Conservation (phyloP, 2,113 vertebrate species). For the Poecilia latipinna region DNA sequence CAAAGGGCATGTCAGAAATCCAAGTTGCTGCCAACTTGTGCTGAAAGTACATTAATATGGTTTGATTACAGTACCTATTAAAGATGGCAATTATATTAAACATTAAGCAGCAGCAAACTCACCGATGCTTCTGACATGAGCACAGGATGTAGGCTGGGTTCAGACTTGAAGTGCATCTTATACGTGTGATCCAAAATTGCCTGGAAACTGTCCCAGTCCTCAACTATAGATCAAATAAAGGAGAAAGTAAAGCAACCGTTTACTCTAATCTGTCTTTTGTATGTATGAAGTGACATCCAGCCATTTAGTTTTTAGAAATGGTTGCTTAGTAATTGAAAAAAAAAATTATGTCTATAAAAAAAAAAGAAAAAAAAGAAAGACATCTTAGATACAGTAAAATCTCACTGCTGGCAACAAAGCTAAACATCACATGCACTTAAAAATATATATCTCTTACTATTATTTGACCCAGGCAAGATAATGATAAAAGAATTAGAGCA, state of each 20-base stretch:
- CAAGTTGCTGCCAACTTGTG: background rate
- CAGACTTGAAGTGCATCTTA: slow-evolving; percentile 98
- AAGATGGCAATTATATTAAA: background rate
- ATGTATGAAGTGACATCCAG: background rate
- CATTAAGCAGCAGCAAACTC: slow-evolving; percentile 59
- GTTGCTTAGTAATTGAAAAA: no score
- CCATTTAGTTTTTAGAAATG: background rate
- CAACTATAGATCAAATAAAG: slow-evolving; percentile 82
- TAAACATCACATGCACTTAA: background rate
- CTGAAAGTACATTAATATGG: background rate
- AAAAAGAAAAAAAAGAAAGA: background rate
- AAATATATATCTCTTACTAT: background rate
- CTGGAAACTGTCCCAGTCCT: slow-evolving; percentile 99
- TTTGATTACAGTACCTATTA: background rate
- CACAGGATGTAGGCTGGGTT: slow-evolving; percentile 95
- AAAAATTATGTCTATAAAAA: background rate
- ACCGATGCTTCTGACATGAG: slow-evolving; percentile 99
- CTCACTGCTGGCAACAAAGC: background rate
- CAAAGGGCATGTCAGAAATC: slow-evolving; percentile 3
- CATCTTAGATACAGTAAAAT: background rate
- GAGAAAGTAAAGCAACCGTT: slow-evolving; percentile 2
- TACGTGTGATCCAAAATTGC: slow-evolving; percentile 98
- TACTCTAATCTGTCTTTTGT: background rate
- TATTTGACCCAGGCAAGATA: background rate
- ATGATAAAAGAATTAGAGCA: slow-evolving; percentile 65